Evolutionary conservation across 2,888 invertebrate genomes (phyloP), one percentile per base, ranked within the genome.

Genomic region (Erynnis tages): DNA sequence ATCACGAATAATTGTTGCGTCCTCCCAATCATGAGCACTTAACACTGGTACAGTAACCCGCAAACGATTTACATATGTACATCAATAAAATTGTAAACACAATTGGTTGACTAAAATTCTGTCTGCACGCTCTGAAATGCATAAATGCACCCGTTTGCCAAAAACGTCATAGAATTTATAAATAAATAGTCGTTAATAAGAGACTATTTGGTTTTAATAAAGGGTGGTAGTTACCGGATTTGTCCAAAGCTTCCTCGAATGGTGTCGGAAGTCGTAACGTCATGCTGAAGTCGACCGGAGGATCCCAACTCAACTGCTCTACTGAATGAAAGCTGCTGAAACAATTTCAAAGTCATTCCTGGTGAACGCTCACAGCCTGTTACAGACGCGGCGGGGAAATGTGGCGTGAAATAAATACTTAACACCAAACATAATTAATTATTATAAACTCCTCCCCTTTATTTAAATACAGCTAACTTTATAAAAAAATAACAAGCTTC

Each of bases 241-340:
- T 76, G 19, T 82, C 75, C 48, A 85, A 65, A 0, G 84, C 81
- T 37, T 82, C 83, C 38, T 84, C 84, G 49, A 85, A 83, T 1
- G 79, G 67, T 23, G 71, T 70, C 0, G 67, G 59, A 37, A 50
- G 52, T 41, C 54, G 53, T 46, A 56, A 59, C 44, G 52, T 50
- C 55, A 58, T 58, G 21, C 49, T 58, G 34, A 11, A 27, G 57
- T 66, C 62, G 62, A 8, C 4, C 56, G 41, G 46, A 43, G 4
- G 1, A 25, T 8, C 59, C 62, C 56, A 30, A 13, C 57, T 55
- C 48, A 65, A 55, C 53, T 59, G 55, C 49, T 59, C 47, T 17
- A 80, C 81, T 82, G 77, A 70, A 73, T 67, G 71, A 75, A 79
- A 75, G 75, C 69, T 72, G 56, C 59, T 65, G 69, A 64, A 61